Evolutionary conservation across 2,113 vertebrate species (phyloP).

Genomic region (Meleagris gallopavo): DNA sequence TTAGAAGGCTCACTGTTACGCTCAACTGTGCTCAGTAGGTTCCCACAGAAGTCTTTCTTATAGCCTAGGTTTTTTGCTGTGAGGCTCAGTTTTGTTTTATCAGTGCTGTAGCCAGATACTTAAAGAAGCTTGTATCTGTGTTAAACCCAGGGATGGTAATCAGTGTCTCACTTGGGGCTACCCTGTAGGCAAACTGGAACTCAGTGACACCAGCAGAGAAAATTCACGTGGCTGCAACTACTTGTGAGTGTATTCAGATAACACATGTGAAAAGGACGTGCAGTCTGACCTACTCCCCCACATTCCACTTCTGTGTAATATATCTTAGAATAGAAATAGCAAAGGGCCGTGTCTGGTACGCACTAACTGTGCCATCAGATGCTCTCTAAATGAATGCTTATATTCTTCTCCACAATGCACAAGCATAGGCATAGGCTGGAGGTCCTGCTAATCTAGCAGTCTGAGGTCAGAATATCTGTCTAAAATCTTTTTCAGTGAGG

Average conservation of each 20-base stretch:
- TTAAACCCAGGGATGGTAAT: background rate
- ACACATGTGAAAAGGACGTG: background rate
- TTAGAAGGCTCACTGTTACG: background rate
- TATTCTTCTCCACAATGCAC: background rate
- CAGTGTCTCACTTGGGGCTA: rapidly evolving
- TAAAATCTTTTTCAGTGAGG: background rate
- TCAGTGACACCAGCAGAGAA: background rate
- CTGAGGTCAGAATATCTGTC: background rate
- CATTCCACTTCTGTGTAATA: background rate
- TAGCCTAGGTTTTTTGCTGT: background rate
- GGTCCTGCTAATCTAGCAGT: background rate
- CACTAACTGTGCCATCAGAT: background rate
- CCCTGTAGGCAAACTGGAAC: background rate
- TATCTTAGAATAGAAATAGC: background rate
- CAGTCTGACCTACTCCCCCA: background rate
- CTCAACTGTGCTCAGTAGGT: background rate
- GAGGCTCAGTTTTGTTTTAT: background rate
- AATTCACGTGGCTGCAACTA: background rate
- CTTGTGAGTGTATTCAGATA: background rate
- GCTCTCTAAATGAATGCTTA: background rate
- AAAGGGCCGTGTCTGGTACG: background rate
- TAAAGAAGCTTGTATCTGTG: background rate
- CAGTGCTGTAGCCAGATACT: background rate
- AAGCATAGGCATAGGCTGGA: too few species aligned
- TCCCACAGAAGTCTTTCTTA: background rate